Base-by-base conservation (phyloP, 2,797 vertebrate genomes). In the Stomatorhinus walkeri region DNA sequence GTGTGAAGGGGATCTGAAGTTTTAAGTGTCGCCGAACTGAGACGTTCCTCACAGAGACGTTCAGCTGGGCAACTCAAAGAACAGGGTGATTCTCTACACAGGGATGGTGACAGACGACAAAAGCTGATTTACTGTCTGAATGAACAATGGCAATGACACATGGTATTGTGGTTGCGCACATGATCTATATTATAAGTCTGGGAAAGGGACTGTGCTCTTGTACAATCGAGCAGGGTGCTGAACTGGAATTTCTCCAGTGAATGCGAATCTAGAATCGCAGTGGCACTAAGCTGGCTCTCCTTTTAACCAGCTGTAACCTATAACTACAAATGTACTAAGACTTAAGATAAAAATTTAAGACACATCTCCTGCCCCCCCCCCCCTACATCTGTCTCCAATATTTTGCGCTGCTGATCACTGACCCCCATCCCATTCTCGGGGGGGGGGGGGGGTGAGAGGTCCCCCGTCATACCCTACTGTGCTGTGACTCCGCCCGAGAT, bases 91-190 rank as follows among this genome's bases (percentile, higher is more conserved):
- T 79, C 81, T 85, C 22, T 85, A 22, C 19, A 51, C n/a, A 51
- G 46, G 43, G 10, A 85, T 14, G 49, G 46, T 28, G 48, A 24
- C 46, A 52, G 24, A 24, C 52, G 22, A 51, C 49, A 85, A 85
- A 85, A 22, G n/a, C 81, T 85, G n/a, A 48, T 51, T 51, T 85
- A 46, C 36, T 85, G 43, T 85, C 49, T 85, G 46, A 85, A 85
- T 28, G 51, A 85, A 52, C 22, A 85, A 16, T 32, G 49, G n/a
- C 12, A 16, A 19, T 28, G n/a, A 51, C 2, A 14, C 36, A n/a
- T 43, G 72, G 36, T 16, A 79, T 79, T 46, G 36, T 19, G 16
- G 43, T 9, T 72, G 28, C n/a, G 32, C 16, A 79, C 72, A 40
- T 79, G 36, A 7, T 9, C 40, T 43, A 7, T 46, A 40, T 9